These are phyloP conservation scores for Bambusicola thoracicus DNA, from an alignment of 2,113 vertebrate species.

Conservation along the genomic window DNA sequence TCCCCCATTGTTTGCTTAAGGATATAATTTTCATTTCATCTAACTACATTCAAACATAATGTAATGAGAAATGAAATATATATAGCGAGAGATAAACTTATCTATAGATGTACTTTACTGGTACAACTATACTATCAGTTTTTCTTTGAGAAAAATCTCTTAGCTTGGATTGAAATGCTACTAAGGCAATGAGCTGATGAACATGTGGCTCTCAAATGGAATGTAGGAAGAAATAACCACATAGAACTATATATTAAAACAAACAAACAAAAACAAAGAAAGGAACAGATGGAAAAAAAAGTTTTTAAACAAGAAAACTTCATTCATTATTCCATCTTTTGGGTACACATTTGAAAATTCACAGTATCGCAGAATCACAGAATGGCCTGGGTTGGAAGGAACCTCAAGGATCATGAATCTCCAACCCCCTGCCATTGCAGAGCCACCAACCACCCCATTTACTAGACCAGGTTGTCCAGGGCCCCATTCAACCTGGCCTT, in stretches of 20 bases:
- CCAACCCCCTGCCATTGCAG: no score
- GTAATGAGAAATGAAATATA: background rate
- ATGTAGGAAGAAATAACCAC: background rate
- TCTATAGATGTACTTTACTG: background rate
- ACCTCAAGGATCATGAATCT: no score
- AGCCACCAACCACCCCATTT: no score
- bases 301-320: background rate
- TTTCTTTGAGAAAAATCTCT: background rate
- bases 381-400: no score
- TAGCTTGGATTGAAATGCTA: background rate
- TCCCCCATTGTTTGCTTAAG: conserved; percentile 69
- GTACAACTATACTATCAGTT: background rate
- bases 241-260: background rate
- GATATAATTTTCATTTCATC: conserved; percentile 64
- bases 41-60: conserved; percentile 13
- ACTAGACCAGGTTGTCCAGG: no score
- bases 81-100: background rate
- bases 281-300: background rate
- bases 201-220: background rate
- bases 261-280: background rate
- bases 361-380: no score
- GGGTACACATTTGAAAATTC: background rate
- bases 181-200: background rate
- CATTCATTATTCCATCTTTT: background rate
- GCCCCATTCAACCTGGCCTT: no score